phyloP scores from a whole-genome alignment of 2,113 vertebrate genomes.

The Burhinus oedicnemus region DNA sequence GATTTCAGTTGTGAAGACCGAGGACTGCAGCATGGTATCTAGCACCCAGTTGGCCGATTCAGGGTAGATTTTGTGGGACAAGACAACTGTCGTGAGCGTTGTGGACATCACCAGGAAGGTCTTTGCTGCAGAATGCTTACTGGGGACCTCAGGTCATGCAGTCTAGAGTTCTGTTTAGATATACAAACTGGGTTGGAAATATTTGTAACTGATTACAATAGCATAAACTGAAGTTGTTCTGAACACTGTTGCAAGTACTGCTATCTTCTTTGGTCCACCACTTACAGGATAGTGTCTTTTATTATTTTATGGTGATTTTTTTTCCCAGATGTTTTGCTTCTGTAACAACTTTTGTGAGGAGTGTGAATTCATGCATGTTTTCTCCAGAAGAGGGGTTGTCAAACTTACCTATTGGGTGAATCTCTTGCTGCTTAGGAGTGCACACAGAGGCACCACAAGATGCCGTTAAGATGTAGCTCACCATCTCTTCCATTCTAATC shows the following conservation, averaged over 20 bases:
- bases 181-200: accelerated
- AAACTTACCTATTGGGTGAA: accelerated
- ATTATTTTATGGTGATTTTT: neutral
- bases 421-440: neutral
- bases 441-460: neutral
- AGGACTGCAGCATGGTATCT: neutral
- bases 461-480: neutral
- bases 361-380: accelerated
- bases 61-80: neutral
- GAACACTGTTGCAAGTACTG: accelerated
- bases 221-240: neutral
- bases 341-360: neutral
- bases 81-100: accelerated
- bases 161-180: neutral
- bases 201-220: accelerated
- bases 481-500: neutral
- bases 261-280: neutral
- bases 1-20: neutral
- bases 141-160: neutral
- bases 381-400: neutral
- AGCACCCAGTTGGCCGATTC: neutral
- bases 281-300: neutral
- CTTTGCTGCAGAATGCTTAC: neutral
- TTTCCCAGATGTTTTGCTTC: neutral
- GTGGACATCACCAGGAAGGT: neutral